phyloP scores from a whole-genome alignment of 2,113 vertebrate species.

The Thryonomys swinderianus region DNA sequence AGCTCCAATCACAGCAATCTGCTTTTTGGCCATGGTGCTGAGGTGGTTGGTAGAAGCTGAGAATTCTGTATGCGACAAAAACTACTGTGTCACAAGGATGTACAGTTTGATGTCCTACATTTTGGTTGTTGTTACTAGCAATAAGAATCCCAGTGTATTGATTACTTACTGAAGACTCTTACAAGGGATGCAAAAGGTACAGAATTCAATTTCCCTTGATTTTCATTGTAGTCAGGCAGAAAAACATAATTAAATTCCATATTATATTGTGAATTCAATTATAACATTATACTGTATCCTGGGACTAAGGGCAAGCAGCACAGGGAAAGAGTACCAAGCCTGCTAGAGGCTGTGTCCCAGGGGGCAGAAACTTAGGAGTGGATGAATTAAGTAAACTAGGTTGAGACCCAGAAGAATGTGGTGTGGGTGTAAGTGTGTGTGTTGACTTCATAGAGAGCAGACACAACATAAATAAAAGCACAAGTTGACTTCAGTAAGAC shows the following conservation, averaged over 20 bases:
- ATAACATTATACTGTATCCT: too few relatives aligned
- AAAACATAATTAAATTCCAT: neutral
- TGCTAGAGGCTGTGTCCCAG: neutral
- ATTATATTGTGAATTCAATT: neutral
- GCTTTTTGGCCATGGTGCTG: slow-evolving; percentile 48
- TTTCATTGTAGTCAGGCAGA: neutral
- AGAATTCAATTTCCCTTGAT: neutral
- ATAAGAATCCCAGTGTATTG: neutral
- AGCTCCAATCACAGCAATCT: slow-evolving; percentile 86
- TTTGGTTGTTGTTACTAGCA: neutral
- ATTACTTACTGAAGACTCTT: neutral
- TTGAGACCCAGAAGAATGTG: neutral
- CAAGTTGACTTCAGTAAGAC: neutral
- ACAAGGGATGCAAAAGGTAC: neutral
- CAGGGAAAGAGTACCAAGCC: neutral
- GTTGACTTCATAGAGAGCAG: neutral
- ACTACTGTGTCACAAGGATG: neutral
- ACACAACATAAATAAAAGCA: neutral
- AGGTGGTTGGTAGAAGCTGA: neutral
- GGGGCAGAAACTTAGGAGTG: neutral
- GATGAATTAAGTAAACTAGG: neutral
- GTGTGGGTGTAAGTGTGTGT: neutral
- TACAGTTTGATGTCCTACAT: neutral
- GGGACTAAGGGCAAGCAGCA: neutral
- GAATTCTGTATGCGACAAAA: neutral